phyloP scores from a whole-genome alignment of 2,797 vertebrate species.

The Ctenosaura bakeri region DNA sequence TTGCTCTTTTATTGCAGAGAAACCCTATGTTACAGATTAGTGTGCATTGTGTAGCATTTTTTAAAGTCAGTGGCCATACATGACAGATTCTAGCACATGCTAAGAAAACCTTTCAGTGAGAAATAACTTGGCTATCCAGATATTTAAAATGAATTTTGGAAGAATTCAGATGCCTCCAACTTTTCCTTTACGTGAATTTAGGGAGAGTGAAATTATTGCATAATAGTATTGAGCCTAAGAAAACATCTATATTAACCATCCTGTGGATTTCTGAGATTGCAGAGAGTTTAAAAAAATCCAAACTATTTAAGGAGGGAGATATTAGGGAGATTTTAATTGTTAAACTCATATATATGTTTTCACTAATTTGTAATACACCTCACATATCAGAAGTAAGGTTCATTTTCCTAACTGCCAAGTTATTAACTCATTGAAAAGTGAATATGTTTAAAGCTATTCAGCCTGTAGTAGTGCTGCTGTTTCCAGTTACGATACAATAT shows the following conservation, averaged over 20 bases:
- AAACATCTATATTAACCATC: background rate
- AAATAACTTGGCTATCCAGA: slow-evolving; percentile 69
- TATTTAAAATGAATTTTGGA: background rate
- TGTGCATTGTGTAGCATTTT: slow-evolving; percentile 47
- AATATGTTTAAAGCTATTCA: slow-evolving; percentile 61
- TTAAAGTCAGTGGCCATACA: slow-evolving; percentile 28
- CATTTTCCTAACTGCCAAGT: slow-evolving; percentile 56
- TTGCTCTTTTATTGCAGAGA: slow-evolving; percentile 57
- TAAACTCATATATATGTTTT: background rate
- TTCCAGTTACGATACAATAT: slow-evolving; percentile 69
- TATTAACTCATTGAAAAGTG: slow-evolving; percentile 69
- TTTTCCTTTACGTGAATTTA: background rate
- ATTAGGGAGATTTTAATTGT: background rate
- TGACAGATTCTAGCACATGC: slow-evolving; percentile 51
- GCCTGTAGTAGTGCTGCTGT: slow-evolving; percentile 69
- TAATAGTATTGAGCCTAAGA: background rate
- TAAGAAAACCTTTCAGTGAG: slow-evolving; percentile 69
- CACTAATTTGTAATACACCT: slow-evolving; percentile 10
- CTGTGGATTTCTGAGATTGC: background rate
- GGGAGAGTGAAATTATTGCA: background rate
- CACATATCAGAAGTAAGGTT: background rate
- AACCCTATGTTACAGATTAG: slow-evolving; percentile 50
- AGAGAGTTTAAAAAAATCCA: background rate
- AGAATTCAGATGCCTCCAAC: background rate
- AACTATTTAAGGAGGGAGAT: slow-evolving; percentile 13